Conservation (phyloP, 2,113 vertebrate genomes). For the Agelaius phoeniceus region DNA sequence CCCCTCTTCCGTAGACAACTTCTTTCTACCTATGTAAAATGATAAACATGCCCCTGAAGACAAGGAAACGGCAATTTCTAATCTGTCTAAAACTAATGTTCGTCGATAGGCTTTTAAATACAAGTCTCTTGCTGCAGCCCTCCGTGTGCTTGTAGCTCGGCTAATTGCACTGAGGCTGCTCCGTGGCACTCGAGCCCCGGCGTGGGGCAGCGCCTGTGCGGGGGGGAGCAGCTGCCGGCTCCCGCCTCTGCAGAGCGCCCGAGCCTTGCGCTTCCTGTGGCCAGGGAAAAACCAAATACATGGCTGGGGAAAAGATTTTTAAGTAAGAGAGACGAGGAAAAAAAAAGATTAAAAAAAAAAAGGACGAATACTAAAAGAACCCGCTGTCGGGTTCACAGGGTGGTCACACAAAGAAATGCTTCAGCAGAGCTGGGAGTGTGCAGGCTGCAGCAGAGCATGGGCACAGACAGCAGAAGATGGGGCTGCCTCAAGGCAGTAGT, state of each 20-base stretch:
- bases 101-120: neutral
- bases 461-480: neutral
- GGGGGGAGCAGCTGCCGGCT: neutral
- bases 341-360: neutral
- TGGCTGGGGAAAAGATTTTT: neutral
- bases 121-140: neutral
- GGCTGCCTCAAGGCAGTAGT: neutral
- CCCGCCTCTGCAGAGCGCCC: neutral
- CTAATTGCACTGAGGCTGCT: neutral
- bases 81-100: neutral
- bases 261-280: neutral
- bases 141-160: neutral
- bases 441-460: neutral
- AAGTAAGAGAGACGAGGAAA: too few relatives aligned
- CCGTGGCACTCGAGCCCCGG: accelerated
- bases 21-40: neutral
- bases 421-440: neutral
- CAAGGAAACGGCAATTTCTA: constrained; percentile 3
- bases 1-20: neutral
- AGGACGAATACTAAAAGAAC: too few relatives aligned
- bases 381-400: neutral
- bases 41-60: neutral
- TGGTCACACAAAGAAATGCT: neutral
- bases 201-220: accelerated
- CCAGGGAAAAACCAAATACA: neutral